These are phyloP conservation scores for Cremastinae sp. DNA, from an alignment of 2,888 invertebrate species.

Conservation along the genomic window DNA sequence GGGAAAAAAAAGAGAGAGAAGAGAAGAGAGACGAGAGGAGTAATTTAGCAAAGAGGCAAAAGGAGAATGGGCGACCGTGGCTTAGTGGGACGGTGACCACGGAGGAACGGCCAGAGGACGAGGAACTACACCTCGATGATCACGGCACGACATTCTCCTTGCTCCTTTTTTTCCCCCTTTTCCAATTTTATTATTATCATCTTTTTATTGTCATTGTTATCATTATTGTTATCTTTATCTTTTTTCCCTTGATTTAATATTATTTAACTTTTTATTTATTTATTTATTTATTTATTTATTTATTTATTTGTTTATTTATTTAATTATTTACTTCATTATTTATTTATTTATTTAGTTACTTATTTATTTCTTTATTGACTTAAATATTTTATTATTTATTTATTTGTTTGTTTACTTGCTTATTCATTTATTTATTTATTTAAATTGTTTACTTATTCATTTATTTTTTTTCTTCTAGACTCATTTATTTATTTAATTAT, in stretches of 20 bases:
- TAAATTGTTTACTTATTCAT: no score
- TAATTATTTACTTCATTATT: no score
- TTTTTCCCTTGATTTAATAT: constrained; percentile 65
- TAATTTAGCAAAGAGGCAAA: constrained; percentile 63
- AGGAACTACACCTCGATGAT: constrained; percentile 81
- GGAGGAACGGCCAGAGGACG: constrained; percentile 77
- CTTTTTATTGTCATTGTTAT: constrained; percentile 46
- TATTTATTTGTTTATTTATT: no score
- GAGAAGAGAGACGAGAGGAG: constrained; percentile 42
- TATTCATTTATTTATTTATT: no score
- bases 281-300: no score
- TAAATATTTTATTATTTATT: no score
- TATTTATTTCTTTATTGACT: no score
- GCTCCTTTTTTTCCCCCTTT: constrained; percentile 68
- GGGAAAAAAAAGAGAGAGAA: constrained; percentile 14
- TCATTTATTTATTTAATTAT: no score
- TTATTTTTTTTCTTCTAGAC: no score
- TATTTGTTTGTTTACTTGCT: no score
- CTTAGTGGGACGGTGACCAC: constrained; percentile 80
- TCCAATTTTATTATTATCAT: constrained; percentile 44
- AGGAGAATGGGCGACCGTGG: constrained; percentile 75
- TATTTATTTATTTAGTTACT: no score
- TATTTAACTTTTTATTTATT: no score
- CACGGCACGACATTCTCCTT: constrained; percentile 78
- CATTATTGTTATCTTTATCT: constrained; percentile 45